A percentile compares a stretch with the other conserved stretches of the same genome.
phyloP scores from a whole-genome alignment of 64 coral and sea anemone genomes.

The Montipora capricornis region DNA sequence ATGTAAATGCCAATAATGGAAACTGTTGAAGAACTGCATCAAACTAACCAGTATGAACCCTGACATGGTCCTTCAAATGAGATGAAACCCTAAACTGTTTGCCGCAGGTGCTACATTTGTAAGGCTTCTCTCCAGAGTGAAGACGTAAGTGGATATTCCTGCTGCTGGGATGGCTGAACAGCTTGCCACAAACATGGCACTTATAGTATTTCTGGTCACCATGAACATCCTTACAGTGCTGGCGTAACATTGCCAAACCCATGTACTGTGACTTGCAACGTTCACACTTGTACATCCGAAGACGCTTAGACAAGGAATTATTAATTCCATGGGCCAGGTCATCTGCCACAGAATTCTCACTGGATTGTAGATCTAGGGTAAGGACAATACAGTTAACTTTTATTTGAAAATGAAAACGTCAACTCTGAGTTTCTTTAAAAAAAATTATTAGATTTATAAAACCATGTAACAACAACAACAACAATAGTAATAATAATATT shows the following conservation, averaged over 20 bases:
- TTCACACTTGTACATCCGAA: constrained; percentile 84
- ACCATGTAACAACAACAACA: no score
- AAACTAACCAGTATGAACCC: constrained; percentile 92
- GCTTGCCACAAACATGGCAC: constrained; percentile 93
- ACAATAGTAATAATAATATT: no score
- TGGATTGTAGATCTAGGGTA: constrained; percentile 29
- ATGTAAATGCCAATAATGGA: no score
- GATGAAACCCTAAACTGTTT: constrained; percentile 92
- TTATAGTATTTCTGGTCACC: constrained; percentile 97
- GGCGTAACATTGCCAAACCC: constrained; percentile 82
- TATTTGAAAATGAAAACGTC: neutral
- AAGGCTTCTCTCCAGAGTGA: constrained; percentile 94
- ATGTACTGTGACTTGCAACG: constrained; percentile 84
- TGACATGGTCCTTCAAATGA: constrained; percentile 91
- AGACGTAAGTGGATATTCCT: constrained; percentile 91
- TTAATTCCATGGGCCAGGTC: neutral
- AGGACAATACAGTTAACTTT: neutral
- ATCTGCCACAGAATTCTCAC: neutral
- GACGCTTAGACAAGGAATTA: constrained; percentile 55
- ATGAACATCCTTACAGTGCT: constrained; percentile 84
- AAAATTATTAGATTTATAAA: no score
- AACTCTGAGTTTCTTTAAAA: no score
- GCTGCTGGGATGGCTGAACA: constrained; percentile 94
- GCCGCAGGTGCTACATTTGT: constrained; percentile 88
- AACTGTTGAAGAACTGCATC: neutral